A percentile compares a stretch with the other conserved stretches of the same genome.
These are phyloP conservation scores for Hydractinia symbiolongicarpus DNA, from an alignment of 30 jellyfish, hydroid and myxozoan genomes.

Conservation along the genomic window DNA sequence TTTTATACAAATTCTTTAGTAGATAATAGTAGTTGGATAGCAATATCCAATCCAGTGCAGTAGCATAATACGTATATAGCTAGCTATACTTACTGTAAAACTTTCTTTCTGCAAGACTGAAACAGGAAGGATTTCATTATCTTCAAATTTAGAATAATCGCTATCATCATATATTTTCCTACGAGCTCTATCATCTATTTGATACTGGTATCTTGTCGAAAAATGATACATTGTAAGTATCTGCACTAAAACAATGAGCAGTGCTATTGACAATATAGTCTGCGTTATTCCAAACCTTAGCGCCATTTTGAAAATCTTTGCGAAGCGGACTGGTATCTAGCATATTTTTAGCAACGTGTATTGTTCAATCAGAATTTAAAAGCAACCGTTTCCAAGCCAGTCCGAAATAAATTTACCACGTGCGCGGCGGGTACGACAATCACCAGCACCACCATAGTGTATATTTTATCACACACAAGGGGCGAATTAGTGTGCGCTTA, in stretches of 20 bases:
- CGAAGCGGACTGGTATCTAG: slow-evolving; percentile 1
- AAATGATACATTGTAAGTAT: slow-evolving; percentile 47
- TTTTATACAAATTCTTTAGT: no score
- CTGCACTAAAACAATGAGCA: slow-evolving; percentile 75
- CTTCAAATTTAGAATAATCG: slow-evolving; percentile 4
- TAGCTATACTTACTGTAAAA: background rate
- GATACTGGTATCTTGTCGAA: slow-evolving; percentile 22
- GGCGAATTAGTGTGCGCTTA: no score
- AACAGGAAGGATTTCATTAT: background rate
- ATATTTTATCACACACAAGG: no score
- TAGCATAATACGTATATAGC: background rate
- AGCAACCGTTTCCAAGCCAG: no score
- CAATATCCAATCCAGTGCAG: background rate
- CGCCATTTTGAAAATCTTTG: slow-evolving; percentile 18
- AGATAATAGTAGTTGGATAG: no score
- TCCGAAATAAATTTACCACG: no score
- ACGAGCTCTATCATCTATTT: background rate
- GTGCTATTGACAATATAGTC: slow-evolving; percentile 57
- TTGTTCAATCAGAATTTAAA: background rate
- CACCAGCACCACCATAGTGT: no score
- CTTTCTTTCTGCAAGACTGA: background rate
- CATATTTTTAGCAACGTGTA: slow-evolving; percentile 6
- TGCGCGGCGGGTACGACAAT: no score
- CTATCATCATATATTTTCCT: background rate
- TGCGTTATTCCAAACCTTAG: slow-evolving; percentile 52